Conservation (phyloP, 1,140 invertebrate species). For the Callitettix versicolor region DNA sequence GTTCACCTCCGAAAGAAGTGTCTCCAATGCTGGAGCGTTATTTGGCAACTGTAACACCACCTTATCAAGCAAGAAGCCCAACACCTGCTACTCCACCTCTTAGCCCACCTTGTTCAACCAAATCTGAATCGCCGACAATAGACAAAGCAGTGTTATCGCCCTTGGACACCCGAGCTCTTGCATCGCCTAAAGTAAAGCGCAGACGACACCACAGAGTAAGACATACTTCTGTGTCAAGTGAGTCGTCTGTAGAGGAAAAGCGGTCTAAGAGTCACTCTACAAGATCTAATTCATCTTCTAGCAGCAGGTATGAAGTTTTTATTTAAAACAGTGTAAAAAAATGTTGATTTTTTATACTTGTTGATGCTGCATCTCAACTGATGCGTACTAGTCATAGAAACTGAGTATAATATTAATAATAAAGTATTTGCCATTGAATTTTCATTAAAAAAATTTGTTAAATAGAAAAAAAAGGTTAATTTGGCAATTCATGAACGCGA, state of each 20-base stretch:
- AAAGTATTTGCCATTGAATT: neutral
- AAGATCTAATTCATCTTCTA: constrained; percentile 21
- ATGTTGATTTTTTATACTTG: neutral
- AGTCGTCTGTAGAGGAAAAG: constrained; percentile 10
- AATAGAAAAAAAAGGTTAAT: neutral
- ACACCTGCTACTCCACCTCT: neutral
- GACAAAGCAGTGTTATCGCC: constrained; percentile 19
- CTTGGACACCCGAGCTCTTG: constrained; percentile 22
- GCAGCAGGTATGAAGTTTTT: constrained; percentile 18
- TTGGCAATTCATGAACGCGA: too few species aligned
- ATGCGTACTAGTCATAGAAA: neutral
- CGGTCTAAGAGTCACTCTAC: constrained; percentile 9
- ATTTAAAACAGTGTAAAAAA: neutral
- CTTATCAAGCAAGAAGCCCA: neutral
- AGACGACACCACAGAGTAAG: neutral
- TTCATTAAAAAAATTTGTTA: neutral
- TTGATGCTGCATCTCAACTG: too few species aligned
- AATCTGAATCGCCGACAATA: constrained; percentile 12
- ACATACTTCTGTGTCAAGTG: constrained; percentile 8
- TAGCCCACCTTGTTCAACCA: neutral
- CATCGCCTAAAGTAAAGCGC: constrained; percentile 21
- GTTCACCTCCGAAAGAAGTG: neutral
- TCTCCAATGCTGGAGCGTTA: constrained; percentile 1
- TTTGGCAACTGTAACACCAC: constrained; percentile 10
- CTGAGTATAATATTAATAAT: neutral